Conservation (phyloP, 2,113 vertebrate species). For the Lasiurus cinereus region DNA sequence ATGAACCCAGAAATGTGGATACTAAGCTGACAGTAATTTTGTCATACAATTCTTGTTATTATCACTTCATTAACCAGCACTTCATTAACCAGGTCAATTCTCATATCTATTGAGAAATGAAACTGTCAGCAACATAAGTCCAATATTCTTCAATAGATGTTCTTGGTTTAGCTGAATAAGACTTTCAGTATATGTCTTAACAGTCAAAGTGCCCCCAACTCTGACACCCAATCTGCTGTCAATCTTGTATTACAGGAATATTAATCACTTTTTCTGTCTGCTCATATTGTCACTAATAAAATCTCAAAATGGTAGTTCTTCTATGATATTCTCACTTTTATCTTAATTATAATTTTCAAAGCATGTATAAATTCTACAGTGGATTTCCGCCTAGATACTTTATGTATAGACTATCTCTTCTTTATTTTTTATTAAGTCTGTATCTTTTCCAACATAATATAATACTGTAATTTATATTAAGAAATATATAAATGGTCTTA, state of each 20-base stretch:
- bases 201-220: background rate
- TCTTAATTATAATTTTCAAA: constrained; percentile 24
- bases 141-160: background rate
- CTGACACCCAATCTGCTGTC: background rate
- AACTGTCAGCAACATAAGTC: background rate
- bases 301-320: background rate
- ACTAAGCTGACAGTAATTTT: background rate
- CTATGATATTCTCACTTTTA: background rate
- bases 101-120: background rate
- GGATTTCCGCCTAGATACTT: background rate
- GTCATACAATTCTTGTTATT: background rate
- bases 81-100: background rate
- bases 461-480: background rate
- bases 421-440: background rate
- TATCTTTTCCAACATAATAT: constrained; percentile 45
- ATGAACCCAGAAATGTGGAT: background rate
- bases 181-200: background rate
- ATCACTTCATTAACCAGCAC: background rate
- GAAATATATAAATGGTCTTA: background rate
- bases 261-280: background rate
- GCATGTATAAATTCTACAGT: background rate
- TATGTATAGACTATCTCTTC: background rate
- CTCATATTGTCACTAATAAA: background rate
- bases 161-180: background rate
- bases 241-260: constrained; percentile 1